Percentiles rank a stretch among this genome's conserved stretches.
Conservation (phyloP, 2,797 vertebrate species). For the Sarcophilus harrisii region DNA sequence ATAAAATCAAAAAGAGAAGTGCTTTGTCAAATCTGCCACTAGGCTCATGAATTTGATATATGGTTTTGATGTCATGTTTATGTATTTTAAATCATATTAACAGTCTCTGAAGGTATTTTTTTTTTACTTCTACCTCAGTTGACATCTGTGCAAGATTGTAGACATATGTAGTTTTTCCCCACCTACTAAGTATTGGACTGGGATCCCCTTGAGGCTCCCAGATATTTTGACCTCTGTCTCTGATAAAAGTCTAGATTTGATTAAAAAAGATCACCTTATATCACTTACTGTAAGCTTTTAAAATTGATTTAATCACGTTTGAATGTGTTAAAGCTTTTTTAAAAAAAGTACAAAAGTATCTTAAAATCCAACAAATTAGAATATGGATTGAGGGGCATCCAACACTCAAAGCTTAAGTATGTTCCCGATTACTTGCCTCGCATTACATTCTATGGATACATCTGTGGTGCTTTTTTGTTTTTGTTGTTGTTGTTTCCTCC, state of each 20-base stretch:
- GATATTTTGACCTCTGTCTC: background rate
- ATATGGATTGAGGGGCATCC: too few species aligned
- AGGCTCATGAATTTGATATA: background rate
- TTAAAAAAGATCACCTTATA: too few species aligned
- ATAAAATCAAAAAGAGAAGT: background rate
- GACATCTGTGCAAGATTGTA: background rate
- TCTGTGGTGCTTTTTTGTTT: too few species aligned
- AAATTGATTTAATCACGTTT: too few species aligned
- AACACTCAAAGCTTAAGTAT: too few species aligned
- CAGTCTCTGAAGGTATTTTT: background rate
- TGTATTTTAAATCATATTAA: background rate
- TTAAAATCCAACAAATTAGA: too few species aligned
- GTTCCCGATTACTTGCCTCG: too few species aligned
- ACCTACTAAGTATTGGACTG: background rate
- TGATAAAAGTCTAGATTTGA: background rate
- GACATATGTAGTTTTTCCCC: background rate
- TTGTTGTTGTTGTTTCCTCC: too few species aligned
- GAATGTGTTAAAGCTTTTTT: too few species aligned
- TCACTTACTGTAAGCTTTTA: too few species aligned
- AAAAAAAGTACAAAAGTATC: too few species aligned
- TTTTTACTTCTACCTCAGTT: background rate
- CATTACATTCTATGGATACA: too few species aligned
- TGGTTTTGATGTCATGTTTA: background rate
- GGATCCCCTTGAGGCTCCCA: background rate
- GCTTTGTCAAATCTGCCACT: background rate